Conservation (phyloP, 2,113 vertebrate species). For the Plecturocebus donacophilus region DNA sequence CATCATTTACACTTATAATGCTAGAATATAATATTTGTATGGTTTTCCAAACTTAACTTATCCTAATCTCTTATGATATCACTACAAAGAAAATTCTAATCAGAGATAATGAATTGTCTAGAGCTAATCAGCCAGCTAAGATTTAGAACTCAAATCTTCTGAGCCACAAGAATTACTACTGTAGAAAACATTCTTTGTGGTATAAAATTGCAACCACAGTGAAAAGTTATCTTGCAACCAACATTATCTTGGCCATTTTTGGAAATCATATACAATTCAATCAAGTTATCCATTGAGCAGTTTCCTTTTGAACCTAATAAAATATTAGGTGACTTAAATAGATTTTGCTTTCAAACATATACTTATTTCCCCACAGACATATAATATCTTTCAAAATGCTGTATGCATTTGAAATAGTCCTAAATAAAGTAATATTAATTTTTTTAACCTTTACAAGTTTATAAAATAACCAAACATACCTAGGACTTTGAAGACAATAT, state of each 20-base stretch:
- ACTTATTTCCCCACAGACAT: neutral
- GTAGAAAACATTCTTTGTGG: neutral
- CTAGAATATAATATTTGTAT: neutral
- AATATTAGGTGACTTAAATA: neutral
- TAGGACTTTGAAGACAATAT: neutral
- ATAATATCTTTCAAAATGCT: neutral
- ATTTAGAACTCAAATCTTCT: neutral
- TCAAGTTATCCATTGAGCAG: neutral
- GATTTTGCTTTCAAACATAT: neutral
- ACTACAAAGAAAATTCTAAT: neutral
- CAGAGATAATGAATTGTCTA: neutral
- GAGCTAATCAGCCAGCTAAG: neutral
- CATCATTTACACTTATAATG: neutral
- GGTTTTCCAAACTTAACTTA: neutral
- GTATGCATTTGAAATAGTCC: neutral
- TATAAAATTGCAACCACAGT: neutral
- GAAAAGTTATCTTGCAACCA: neutral
- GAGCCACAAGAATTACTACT: neutral
- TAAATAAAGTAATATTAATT: neutral
- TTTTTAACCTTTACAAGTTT: conserved; percentile 13
- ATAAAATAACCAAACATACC: conserved; percentile 1
- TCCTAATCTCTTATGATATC: neutral
- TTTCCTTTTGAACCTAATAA: neutral
- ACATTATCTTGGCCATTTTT: neutral
- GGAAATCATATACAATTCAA: neutral